Evolutionary conservation across 1,140 invertebrate species (phyloP), one percentile per base, ranked within the genome.

Genomic region (Pinna nobilis): DNA sequence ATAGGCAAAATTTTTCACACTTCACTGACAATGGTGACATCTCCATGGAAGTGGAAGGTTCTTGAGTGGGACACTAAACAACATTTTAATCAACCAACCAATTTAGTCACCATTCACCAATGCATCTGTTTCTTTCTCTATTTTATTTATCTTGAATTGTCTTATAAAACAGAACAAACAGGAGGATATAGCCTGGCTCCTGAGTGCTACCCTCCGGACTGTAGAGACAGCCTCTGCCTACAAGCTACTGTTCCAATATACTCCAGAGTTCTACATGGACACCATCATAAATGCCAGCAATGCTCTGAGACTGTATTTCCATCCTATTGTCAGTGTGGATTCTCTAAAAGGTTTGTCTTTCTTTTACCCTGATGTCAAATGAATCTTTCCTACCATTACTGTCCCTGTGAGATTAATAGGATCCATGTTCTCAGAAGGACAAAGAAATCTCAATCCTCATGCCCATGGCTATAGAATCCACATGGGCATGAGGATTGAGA

Each of bases 221-320:
- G 78, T 94, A 23, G 88, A 90, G 41, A 88, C 88, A 7, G 90
- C 92, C 2, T 93, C 93, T 4, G 78, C 84, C n/a, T 89, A 91
- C 47, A 92, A 92, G 13, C 89, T 91, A 4, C 90, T 95, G 37
- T 95, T 95, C 86, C 91, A 92, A 11, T 96, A 95, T 85, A 92
- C 95, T 18, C 95, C 95, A 2, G 94, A 95, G 75, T 94, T 94
- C 82, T 95, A 96, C 84, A 90, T 96, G 37, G 94, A 95, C 65
- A 91, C 92, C 7, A 90, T 94, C 53, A 90, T 95, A 59, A 93
- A 95, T 83, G 85, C 94, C 7, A 92, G 83, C 64, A 91, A 89
- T 76, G 92, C 89, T 68, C 89, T 92, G 2, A 85, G 91, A 11
- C 91, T 88, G 57, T 93, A 93, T 79, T 91, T 94, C 82, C 91